These are phyloP conservation scores for Chiroxiphia lanceolata DNA, from an alignment of 2,797 vertebrate species.

Conservation along the genomic window DNA sequence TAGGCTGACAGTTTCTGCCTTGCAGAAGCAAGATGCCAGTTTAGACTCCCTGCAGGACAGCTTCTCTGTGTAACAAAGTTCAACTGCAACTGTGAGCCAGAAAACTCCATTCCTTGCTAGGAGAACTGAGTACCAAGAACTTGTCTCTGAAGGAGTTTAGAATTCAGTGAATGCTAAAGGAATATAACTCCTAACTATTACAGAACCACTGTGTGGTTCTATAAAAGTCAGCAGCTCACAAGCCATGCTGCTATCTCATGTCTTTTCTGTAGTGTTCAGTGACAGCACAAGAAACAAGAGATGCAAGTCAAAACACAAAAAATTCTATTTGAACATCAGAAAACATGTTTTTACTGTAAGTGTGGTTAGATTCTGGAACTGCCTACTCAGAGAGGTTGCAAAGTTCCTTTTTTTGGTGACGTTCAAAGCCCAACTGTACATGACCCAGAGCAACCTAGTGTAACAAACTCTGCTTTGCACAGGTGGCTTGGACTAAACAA, in stretches of 20 bases:
- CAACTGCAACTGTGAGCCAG: neutral
- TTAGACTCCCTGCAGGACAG: neutral
- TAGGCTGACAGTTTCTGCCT: neutral
- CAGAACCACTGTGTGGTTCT: neutral
- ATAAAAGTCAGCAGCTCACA: neutral
- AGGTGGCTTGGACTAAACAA: neutral
- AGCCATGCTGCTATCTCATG: rapidly evolving
- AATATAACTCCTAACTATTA: neutral
- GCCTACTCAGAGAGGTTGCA: neutral
- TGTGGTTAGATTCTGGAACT: neutral
- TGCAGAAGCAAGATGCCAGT: neutral
- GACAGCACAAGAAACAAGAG: neutral
- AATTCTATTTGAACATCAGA: neutral
- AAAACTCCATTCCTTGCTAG: neutral
- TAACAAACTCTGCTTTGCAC: neutral
- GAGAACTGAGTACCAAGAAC: neutral
- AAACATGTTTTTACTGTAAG: neutral
- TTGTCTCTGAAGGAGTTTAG: neutral
- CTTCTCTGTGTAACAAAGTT: neutral
- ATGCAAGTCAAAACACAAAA: neutral
- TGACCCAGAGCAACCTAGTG: neutral
- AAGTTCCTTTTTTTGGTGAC: neutral
- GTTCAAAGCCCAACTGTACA: neutral
- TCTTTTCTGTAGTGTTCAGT: neutral
- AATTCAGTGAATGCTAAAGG: neutral